Percentiles rank a stretch among this genome's conserved stretches.
Evolutionary conservation across 2,888 invertebrate genomes (phyloP).

Genomic region (Protonemura montana): DNA sequence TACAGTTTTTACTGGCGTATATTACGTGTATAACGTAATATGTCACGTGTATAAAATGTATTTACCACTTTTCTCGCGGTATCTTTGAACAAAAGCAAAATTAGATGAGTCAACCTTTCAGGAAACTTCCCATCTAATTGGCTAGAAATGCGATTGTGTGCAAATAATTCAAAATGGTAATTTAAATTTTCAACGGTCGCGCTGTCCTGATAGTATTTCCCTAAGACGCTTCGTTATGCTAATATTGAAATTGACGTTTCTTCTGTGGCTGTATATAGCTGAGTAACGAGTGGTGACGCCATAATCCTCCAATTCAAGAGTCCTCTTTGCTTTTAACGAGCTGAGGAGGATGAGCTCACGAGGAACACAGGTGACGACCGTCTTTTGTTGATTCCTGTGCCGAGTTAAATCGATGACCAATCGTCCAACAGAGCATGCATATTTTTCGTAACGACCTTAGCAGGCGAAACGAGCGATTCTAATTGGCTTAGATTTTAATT

Average conservation of each 20-base stretch:
- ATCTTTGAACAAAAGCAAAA: no score
- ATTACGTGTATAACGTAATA: no score
- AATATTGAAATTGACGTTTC: neutral
- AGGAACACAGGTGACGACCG: neutral
- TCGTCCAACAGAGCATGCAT: neutral
- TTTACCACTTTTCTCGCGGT: no score
- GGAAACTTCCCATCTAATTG: neutral
- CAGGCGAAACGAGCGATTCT: neutral
- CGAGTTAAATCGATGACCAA: neutral
- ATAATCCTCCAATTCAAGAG: neutral
- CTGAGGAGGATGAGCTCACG: constrained; percentile 12
- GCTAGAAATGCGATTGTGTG: neutral
- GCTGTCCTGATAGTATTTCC: neutral
- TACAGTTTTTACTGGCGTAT: no score
- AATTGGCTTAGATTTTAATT: neutral
- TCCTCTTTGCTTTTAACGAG: neutral
- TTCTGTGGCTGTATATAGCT: neutral
- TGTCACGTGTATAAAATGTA: no score
- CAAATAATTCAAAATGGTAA: neutral
- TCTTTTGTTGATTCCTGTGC: neutral
- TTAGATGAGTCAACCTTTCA: neutral
- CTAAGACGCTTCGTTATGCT: neutral
- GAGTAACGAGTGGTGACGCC: neutral
- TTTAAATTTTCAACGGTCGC: neutral
- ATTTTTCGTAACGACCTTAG: neutral